Evolutionary conservation across 2,113 vertebrate species (phyloP).

Genomic region (Mus spicilegus): DNA sequence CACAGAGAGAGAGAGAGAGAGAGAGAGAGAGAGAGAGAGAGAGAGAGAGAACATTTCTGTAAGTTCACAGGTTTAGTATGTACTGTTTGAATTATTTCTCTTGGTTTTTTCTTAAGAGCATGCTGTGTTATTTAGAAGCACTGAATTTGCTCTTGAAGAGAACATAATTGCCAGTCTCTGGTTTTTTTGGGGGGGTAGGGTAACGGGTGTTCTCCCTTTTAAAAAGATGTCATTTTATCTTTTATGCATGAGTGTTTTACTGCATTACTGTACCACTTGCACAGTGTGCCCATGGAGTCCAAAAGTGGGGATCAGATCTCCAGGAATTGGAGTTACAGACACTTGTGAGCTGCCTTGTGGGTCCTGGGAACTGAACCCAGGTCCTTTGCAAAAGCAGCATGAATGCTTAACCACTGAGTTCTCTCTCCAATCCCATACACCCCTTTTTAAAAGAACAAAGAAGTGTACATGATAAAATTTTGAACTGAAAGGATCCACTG

Average conservation of each 20-base stretch:
- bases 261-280: neutral
- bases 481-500: neutral
- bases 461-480: neutral
- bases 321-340: neutral
- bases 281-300: neutral
- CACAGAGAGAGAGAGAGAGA: neutral
- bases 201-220: neutral
- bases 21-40: too few species aligned
- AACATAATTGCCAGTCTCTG: neutral
- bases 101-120: neutral
- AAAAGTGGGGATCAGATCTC: neutral
- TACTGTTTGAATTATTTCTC: slow-evolving; percentile 21
- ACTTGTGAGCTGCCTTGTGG: neutral
- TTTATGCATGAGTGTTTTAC: neutral
- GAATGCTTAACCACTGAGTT: neutral
- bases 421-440: neutral
- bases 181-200: neutral
- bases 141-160: slow-evolving; percentile 41
- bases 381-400: neutral
- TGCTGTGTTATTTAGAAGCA: slow-evolving; percentile 18
- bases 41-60: neutral
- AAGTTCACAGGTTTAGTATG: neutral
- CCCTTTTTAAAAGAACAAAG: neutral
- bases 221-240: neutral
- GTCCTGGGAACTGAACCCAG: neutral